Evolutionary conservation across 2,113 vertebrate genomes (phyloP).

Genomic region (Lamprotornis superbus): DNA sequence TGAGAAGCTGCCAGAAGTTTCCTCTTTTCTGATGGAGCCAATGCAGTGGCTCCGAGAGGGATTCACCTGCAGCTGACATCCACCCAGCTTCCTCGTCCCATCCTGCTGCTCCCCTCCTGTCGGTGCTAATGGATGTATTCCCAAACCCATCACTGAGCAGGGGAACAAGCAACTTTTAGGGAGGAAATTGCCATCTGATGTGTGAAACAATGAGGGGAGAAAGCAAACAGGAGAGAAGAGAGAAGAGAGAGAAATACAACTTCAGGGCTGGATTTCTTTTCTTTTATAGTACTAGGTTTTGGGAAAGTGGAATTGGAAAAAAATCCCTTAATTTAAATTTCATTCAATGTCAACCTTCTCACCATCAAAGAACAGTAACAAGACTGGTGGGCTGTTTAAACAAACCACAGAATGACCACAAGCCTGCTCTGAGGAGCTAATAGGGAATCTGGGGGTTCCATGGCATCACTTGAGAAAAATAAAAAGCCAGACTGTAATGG

Average conservation of each 20-base stretch:
- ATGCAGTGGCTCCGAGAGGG: fast-evolving
- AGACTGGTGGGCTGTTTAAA: neutral
- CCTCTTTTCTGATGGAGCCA: too few species aligned
- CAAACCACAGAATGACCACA: neutral
- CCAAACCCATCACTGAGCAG: neutral
- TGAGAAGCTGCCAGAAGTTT: neutral
- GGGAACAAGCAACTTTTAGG: neutral
- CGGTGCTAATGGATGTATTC: neutral
- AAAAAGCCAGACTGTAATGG: neutral
- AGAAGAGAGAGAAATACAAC: neutral
- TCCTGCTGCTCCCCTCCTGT: neutral
- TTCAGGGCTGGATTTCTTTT: neutral
- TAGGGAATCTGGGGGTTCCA: neutral
- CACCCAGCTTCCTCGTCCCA: neutral
- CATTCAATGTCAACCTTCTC: neutral
- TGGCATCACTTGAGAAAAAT: neutral
- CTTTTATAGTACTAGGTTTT: neutral
- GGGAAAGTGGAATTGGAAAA: neutral
- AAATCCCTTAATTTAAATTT: neutral
- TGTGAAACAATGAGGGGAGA: neutral
- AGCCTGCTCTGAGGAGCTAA: neutral
- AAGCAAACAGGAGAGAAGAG: neutral
- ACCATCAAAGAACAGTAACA: neutral
- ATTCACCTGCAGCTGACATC: neutral
- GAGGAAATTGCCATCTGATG: neutral